These are phyloP conservation scores for Leucophenga varia DNA, from an alignment of 1,140 invertebrate genomes.

Conservation along the genomic window DNA sequence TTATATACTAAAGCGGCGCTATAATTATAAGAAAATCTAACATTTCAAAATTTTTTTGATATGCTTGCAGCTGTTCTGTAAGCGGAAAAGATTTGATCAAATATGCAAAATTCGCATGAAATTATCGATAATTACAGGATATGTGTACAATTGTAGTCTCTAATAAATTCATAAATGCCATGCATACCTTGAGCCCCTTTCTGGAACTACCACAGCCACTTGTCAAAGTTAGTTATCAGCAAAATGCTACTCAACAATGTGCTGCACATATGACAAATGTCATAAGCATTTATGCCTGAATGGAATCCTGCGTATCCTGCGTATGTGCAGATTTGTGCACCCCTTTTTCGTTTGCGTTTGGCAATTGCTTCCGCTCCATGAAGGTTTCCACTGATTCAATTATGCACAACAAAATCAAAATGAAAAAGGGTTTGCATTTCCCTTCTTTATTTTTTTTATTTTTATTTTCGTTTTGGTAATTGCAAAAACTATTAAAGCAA, in stretches of 20 bases:
- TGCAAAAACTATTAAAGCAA: slow-evolving; percentile 53
- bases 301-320: slow-evolving; percentile 8
- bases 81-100: no score
- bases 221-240: background rate
- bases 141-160: slow-evolving; percentile 22
- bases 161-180: slow-evolving; percentile 32
- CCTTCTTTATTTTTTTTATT: slow-evolving; percentile 3
- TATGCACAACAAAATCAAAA: background rate
- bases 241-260: background rate
- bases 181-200: background rate
- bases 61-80: no score
- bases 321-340: no score
- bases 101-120: no score
- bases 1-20: no score
- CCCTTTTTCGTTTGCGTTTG: slow-evolving; percentile 11
- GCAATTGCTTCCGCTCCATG: slow-evolving; percentile 17
- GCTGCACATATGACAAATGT: slow-evolving; percentile 34
- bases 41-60: no score
- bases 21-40: no score
- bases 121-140: background rate
- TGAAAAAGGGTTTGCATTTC: slow-evolving; percentile 16
- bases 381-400: slow-evolving; percentile 21
- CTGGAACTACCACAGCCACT: background rate
- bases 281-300: background rate
- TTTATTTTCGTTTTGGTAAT: slow-evolving; percentile 31